Conservation (phyloP, 1,140 invertebrate species). For the Asobara japonica region DNA sequence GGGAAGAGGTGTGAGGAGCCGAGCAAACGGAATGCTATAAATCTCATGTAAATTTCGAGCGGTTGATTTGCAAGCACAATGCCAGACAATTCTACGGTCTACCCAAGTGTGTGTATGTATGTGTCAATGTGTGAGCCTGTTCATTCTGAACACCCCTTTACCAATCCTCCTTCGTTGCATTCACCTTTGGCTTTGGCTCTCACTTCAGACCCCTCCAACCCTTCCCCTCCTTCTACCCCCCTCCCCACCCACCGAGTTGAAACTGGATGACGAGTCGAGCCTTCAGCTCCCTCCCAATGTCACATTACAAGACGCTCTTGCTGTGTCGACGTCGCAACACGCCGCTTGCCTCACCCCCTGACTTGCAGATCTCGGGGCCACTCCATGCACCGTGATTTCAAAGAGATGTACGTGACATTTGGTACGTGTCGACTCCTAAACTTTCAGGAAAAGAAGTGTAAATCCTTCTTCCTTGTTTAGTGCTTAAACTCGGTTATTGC, state of each 20-base stretch:
- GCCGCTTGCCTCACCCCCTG: neutral
- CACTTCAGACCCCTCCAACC: neutral
- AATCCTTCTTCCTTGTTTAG: neutral
- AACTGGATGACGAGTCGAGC: conserved; percentile 21
- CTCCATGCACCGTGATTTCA: conserved; percentile 24
- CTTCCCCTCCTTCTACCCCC: too few species aligned
- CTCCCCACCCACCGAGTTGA: too few species aligned
- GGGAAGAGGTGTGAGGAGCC: neutral
- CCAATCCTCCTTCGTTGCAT: neutral
- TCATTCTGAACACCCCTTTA: neutral
- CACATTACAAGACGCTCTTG: neutral
- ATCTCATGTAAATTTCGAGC: conserved; percentile 63
- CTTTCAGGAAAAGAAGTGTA: neutral
- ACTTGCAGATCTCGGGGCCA: neutral
- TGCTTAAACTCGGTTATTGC: too few species aligned
- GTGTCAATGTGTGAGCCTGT: neutral
- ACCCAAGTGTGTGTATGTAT: conserved; percentile 30
- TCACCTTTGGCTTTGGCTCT: neutral
- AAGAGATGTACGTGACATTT: conserved; percentile 31
- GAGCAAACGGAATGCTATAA: conserved; percentile 62
- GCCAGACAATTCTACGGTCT: conserved; percentile 60
- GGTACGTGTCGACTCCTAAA: conserved; percentile 17
- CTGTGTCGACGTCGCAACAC: neutral
- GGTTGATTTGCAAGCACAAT: conserved; percentile 65
- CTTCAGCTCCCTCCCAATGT: neutral